Base-by-base conservation (phyloP, 2,797 vertebrate species). In the Smutsia gigantea region DNA sequence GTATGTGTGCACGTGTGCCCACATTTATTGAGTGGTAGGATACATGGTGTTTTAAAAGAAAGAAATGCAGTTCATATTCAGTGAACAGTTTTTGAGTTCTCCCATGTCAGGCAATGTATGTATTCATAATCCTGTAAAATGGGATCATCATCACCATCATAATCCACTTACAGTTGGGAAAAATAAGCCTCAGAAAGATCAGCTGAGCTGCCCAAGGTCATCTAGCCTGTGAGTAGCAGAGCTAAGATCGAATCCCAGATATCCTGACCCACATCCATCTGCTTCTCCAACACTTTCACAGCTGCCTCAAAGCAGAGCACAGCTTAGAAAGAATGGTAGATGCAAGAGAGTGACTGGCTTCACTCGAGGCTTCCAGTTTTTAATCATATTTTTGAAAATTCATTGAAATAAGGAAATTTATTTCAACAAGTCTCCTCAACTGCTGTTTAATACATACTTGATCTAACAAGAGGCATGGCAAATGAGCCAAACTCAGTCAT, bases 101-200 rank as follows among this genome's bases (percentile, higher is more conserved):
- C 27, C 75, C 27, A 21, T 75, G 42, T 19, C 63, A 84, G 51
- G 7, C 37, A 87, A 5, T 88, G 19, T 63, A 34, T 93, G 19
- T 63, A 34, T 93, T 87, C 3, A 42, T 71, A 89, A 59, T 91
- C 55, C 69, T 93, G 8, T 84, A 92, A 93, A 93, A 85, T 84
- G 51, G 34, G 12, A n/a, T 85, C 4, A 53, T 89, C 69, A 83
- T 53, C n/a, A 75, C 82, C 61, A 89, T 59, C 81, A 93, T 82
- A 10, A 31, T 71, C 53, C 86, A 3, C 93, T 83, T 92, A 90
- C 2, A 93, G 3, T n/a, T 77, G 78, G n/a, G 77, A 72, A 92
- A 90, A 95, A 14, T 83, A 68, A 81, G 46, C 90, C 25, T 69
- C 19, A 68, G 19, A 83, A 95, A 83, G 51, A 79, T 93, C 57